Evolutionary conservation across 2,113 vertebrate species (phyloP).

Genomic region (Balaenoptera acutorostrata): DNA sequence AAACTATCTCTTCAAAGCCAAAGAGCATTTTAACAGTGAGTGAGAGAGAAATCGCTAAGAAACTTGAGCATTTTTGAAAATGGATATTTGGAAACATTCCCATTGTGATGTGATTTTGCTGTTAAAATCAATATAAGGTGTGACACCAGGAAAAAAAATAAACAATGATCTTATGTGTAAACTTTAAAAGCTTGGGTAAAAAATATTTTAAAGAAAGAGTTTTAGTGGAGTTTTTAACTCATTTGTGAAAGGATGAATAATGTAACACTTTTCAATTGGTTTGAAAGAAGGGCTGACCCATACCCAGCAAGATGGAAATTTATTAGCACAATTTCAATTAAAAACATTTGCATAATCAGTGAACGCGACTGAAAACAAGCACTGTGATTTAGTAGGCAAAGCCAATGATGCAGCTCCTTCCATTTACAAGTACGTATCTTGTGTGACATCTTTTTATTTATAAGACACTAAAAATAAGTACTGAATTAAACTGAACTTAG

Average conservation of each 20-base stretch:
- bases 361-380: neutral
- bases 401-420: neutral
- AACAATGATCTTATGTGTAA: neutral
- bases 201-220: neutral
- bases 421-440: neutral
- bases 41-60: neutral
- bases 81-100: neutral
- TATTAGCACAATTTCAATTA: neutral
- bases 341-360: neutral
- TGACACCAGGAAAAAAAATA: neutral
- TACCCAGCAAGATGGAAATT: neutral
- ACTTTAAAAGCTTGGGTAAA: neutral
- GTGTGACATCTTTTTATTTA: neutral
- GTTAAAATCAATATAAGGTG: neutral
- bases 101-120: neutral
- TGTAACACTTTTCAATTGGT: neutral
- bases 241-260: neutral
- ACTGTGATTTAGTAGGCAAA: neutral
- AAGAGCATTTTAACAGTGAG: conserved; percentile 2
- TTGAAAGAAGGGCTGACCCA: neutral
- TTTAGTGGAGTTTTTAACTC: neutral
- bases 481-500: neutral
- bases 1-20: neutral
- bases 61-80: conserved; percentile 11
- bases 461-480: neutral